These are phyloP conservation scores for Oikopleura dioica DNA, from an alignment of 23 tunicate species.

Conservation along the genomic window DNA sequence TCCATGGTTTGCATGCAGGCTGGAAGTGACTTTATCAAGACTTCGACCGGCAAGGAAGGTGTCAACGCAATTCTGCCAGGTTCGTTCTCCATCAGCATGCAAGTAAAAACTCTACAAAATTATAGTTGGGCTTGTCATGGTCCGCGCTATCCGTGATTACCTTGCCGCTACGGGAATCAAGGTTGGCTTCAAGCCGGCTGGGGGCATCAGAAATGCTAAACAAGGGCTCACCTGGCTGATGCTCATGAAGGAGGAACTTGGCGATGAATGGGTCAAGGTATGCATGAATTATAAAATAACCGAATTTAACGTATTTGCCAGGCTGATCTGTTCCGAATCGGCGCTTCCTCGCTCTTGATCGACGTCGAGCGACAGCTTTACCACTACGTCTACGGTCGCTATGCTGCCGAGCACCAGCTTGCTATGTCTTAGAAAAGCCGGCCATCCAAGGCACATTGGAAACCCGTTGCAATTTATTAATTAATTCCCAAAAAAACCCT, in stretches of 20 bases:
- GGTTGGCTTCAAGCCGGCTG: conserved; percentile 96
- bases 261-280: conserved; percentile 58
- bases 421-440: conserved; percentile 31
- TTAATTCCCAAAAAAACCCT: background rate
- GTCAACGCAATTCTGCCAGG: conserved; percentile 70
- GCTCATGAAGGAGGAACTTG: conserved; percentile 87
- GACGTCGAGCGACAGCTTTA: conserved; percentile 84
- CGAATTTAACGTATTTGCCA: too few species aligned
- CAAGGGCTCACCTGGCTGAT: conserved; percentile 75
- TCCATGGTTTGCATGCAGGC: conserved; percentile 95
- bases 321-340: conserved; percentile 53
- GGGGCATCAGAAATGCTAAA: conserved; percentile 77
- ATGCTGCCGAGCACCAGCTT: conserved; percentile 87
- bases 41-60: conserved; percentile 93
- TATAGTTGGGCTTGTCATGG: conserved; percentile 65
- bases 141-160: conserved; percentile 79
- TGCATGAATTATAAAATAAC: background rate
- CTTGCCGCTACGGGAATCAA: conserved; percentile 45
- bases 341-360: conserved; percentile 69
- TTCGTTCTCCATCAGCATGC: background rate
- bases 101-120: background rate
- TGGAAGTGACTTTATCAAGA: conserved; percentile 82
- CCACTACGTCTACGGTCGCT: conserved; percentile 60
- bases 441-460: background rate
- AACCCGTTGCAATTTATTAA: background rate